Percentiles rank a stretch among this genome's conserved stretches.
phyloP scores from a whole-genome alignment of 2,797 vertebrate species.

The Enoplosus armatus region DNA sequence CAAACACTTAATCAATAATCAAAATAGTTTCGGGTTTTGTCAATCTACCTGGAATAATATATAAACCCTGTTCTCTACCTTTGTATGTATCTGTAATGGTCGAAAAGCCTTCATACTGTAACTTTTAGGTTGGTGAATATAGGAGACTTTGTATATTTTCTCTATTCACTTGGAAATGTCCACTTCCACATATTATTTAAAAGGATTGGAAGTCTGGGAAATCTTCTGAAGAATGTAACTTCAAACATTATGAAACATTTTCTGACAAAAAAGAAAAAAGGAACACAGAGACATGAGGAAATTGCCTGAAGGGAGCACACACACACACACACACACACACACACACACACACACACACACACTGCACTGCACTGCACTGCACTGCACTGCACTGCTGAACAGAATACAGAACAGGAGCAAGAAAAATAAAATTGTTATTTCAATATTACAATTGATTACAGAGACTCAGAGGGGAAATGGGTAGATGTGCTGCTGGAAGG shows the following conservation, averaged over 20 bases:
- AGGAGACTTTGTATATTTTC: neutral
- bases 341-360: neutral
- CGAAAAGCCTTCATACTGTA: neutral
- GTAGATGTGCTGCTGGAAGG: constrained; percentile 38
- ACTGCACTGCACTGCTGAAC: constrained; percentile 12
- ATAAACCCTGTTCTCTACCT: neutral
- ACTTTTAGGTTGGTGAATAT: neutral
- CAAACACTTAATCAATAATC: neutral
- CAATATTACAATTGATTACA: constrained; percentile 61
- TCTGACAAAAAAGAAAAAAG: neutral
- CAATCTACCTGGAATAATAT: neutral
- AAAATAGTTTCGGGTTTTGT: neutral
- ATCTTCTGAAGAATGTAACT: constrained; percentile 11
- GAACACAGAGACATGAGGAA: constrained; percentile 1
- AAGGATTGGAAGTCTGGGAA: neutral
- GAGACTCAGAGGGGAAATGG: constrained; percentile 46
- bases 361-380: neutral
- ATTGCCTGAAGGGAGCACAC: constrained; percentile 20
- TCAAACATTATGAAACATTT: constrained; percentile 9
- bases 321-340: neutral
- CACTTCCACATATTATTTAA: neutral
- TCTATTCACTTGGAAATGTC: neutral
- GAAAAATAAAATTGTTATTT: constrained; percentile 45
- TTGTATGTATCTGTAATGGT: neutral
- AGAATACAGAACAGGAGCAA: constrained; percentile 19